Base-by-base conservation (phyloP, 37 sponge, comb jelly and placozoan genomes). In the Crambe crambe region DNA sequence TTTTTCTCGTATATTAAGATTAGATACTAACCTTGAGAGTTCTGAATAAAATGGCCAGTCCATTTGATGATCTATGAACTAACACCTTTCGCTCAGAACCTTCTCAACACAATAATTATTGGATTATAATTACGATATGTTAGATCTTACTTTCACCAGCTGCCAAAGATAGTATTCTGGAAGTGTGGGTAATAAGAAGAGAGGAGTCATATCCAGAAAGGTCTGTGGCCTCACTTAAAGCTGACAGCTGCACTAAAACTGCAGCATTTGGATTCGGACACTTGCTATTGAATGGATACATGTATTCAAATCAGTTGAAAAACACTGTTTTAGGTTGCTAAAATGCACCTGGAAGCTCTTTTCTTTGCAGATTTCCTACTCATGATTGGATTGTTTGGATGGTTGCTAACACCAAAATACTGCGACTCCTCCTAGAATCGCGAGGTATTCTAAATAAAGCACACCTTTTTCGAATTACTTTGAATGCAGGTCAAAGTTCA, bases 1-100 rank as follows among this genome's bases (percentile, higher is more conserved):
- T 29, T 34, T 58, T 21, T 76, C 27, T 18, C 30, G 31, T 8
- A 9, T 38, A 25, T 42, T n/a, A n/a, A n/a, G n/a, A n/a, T n/a
- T n/a, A n/a, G n/a, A 39, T 37, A 36, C 34, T 38, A 0, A 73
- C 82, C 65, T 82, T 54, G 30, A 82, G 29, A 10, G 63, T 37
- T 21, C 31, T 64, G 17, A 82, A 41, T 23, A 82, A 25, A 10
- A 82, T 2, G 3, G 36, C 65, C 34, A 82, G 8, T 40, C 82
- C 82, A 51, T 38, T 40, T 34, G 82, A 73, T 1, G 82, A 82
- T 42, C 51, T 72, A 51, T 73, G 62, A 27, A 60, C 36, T 3
- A 82, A n/a, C 29, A 74, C 72, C 51, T 73, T 82, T n/a, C 74
- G 74, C 54, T 82, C 74, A 23, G 32, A 42, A 20, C 25, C 82